Evolutionary conservation across 64 coral and sea anemone species (phyloP).

Genomic region (Trachythela sp.): DNA sequence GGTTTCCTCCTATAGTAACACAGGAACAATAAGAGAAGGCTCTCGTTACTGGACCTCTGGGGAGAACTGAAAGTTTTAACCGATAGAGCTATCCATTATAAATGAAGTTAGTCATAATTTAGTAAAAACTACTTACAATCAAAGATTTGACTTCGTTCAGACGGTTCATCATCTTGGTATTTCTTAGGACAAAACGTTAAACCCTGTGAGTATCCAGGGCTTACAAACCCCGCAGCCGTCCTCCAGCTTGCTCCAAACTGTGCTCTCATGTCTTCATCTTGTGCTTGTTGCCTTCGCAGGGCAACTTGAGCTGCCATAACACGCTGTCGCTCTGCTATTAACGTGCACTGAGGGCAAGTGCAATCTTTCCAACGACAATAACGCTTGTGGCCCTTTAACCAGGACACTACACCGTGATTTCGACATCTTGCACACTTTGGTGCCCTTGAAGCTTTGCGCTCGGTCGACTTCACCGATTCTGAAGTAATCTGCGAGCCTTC

Average conservation of each 20-base stretch:
- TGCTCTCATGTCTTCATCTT: constrained; percentile 48
- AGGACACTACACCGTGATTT: constrained; percentile 79
- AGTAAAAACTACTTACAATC: too few relatives aligned
- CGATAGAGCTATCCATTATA: too few relatives aligned
- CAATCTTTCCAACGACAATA: constrained; percentile 93
- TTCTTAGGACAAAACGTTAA: too few relatives aligned
- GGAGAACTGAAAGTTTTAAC: too few relatives aligned
- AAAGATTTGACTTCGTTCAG: too few relatives aligned
- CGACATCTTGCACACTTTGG: constrained; percentile 90
- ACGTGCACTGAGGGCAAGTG: constrained; percentile 78
- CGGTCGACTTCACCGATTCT: neutral
- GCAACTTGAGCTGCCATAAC: constrained; percentile 98
- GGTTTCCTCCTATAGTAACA: too few relatives aligned
- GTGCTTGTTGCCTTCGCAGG: constrained; percentile 76
- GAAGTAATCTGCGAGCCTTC: neutral
- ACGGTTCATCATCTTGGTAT: too few relatives aligned
- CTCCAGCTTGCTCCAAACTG: neutral
- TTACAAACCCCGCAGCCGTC: too few relatives aligned
- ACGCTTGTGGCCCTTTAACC: constrained; percentile 87
- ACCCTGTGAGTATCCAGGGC: too few relatives aligned
- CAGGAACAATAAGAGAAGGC: too few relatives aligned
- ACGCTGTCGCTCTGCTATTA: constrained; percentile 90
- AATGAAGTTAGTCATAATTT: too few relatives aligned
- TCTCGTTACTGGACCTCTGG: too few relatives aligned
- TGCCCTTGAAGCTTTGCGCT: constrained; percentile 38